These are phyloP conservation scores for Erithacus rubecula DNA, from an alignment of 2,797 vertebrate species.

Conservation along the genomic window DNA sequence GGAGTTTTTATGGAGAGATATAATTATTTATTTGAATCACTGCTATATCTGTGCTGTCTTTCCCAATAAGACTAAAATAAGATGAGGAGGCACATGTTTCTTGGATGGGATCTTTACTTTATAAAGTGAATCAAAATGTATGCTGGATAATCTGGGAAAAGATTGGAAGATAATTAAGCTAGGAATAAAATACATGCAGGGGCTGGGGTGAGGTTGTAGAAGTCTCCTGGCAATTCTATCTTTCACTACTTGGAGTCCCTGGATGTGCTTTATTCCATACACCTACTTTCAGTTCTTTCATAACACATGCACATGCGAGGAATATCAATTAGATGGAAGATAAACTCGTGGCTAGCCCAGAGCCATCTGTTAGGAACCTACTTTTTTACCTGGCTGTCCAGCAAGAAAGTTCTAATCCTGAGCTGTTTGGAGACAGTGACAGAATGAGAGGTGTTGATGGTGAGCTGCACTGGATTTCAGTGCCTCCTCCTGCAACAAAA, in stretches of 20 bases:
- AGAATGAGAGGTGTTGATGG: slow-evolving; percentile 36
- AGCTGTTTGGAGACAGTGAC: background rate
- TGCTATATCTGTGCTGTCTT: background rate
- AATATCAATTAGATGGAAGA: slow-evolving; percentile 42
- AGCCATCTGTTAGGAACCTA: slow-evolving; percentile 23
- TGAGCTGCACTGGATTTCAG: slow-evolving; percentile 6
- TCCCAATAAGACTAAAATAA: background rate
- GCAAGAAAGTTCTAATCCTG: slow-evolving; percentile 38
- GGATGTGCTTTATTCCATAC: background rate
- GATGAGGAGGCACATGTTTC: background rate
- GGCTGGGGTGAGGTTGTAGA: background rate
- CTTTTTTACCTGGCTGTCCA: slow-evolving; percentile 40
- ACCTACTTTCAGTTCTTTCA: slow-evolving; percentile 3
- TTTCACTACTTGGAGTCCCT: background rate
- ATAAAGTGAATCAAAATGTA: background rate
- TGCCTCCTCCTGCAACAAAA: slow-evolving; percentile 32
- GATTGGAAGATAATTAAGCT: background rate
- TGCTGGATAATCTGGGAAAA: background rate
- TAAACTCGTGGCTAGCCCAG: background rate
- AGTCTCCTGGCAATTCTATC: background rate
- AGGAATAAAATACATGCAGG: background rate
- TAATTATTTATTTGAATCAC: background rate
- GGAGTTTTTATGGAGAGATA: background rate
- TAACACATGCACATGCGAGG: background rate
- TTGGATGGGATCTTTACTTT: background rate